These are phyloP conservation scores for Platichthys stellatus DNA, from an alignment of 2,113 vertebrate genomes.

Conservation along the genomic window DNA sequence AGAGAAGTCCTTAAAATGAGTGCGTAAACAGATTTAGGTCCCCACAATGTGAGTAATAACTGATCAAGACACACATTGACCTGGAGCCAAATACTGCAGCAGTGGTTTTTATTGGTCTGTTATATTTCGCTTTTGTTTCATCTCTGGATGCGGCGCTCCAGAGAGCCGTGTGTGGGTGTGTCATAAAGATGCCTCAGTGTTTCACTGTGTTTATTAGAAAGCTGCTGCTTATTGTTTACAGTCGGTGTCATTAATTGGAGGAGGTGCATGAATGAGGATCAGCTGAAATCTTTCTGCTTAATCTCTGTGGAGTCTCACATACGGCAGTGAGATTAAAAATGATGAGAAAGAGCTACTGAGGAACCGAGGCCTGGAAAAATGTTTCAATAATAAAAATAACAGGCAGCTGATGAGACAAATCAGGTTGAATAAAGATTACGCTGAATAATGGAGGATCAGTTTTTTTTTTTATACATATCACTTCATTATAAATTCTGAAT, in stretches of 20 bases:
- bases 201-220: slow-evolving; percentile 25
- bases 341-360: slow-evolving; percentile 4
- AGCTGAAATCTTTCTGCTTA: slow-evolving; percentile 19
- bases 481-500: no score
- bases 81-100: slow-evolving; percentile 35
- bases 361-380: neutral
- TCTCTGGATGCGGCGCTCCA: slow-evolving; percentile 14
- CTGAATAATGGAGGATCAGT: no score
- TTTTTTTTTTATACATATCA: no score
- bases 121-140: slow-evolving; percentile 37
- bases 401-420: neutral
- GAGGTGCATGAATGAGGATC: slow-evolving; percentile 21
- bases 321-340: slow-evolving; percentile 14
- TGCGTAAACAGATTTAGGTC: no score
- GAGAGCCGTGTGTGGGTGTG: no score
- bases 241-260: slow-evolving; percentile 15
- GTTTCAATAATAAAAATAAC: neutral
- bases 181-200: neutral
- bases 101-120: slow-evolving; percentile 21
- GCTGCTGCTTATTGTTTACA: slow-evolving; percentile 26
- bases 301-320: slow-evolving; percentile 23
- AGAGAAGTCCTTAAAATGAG: no score
- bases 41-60: no score
- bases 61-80: neutral
- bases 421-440: no score